Percentiles rank a stretch among this genome's conserved stretches.
These are phyloP conservation scores for Helicoverpa zea DNA, from an alignment of 1,140 invertebrate species.

Conservation along the genomic window DNA sequence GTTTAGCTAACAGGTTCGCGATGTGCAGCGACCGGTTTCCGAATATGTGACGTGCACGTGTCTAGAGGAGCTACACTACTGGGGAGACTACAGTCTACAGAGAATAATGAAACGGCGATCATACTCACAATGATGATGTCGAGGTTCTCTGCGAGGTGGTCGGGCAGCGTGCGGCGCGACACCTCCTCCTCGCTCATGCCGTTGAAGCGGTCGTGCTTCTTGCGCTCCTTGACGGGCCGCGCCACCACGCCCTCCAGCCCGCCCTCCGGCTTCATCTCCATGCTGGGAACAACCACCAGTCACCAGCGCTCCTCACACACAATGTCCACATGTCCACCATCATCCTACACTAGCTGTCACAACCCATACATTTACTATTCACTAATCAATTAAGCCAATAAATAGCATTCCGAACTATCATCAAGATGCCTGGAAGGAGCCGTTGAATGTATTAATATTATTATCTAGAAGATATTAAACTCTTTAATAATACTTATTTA, in stretches of 20 bases:
- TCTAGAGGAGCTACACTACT: background rate
- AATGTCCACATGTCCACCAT: background rate
- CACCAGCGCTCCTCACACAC: too few species aligned
- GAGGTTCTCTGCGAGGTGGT: constrained; percentile 96
- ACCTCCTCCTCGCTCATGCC: constrained; percentile 99
- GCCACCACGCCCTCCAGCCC: constrained; percentile 87
- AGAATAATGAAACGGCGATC: constrained; percentile 64
- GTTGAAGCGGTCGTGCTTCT: constrained; percentile 98
- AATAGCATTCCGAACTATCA: too few species aligned
- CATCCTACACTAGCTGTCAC: background rate
- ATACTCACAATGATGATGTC: constrained; percentile 99
- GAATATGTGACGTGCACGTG: background rate
- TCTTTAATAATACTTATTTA: too few species aligned
- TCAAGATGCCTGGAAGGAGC: too few species aligned
- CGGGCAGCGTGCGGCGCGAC: constrained; percentile 95
- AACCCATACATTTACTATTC: background rate
- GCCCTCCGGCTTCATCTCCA: constrained; percentile 88
- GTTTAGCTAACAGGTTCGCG: background rate
- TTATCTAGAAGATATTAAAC: too few species aligned
- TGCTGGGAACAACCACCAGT: constrained; percentile 78
- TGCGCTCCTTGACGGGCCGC: constrained; percentile 94
- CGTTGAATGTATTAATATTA: too few species aligned
- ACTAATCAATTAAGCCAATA: background rate
- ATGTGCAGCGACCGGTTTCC: constrained; percentile 1
- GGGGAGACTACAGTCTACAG: background rate